Evolutionary conservation across 1,140 invertebrate species (phyloP), one percentile per base, ranked within the genome.

Genomic region (Penaeus vannamei): DNA sequence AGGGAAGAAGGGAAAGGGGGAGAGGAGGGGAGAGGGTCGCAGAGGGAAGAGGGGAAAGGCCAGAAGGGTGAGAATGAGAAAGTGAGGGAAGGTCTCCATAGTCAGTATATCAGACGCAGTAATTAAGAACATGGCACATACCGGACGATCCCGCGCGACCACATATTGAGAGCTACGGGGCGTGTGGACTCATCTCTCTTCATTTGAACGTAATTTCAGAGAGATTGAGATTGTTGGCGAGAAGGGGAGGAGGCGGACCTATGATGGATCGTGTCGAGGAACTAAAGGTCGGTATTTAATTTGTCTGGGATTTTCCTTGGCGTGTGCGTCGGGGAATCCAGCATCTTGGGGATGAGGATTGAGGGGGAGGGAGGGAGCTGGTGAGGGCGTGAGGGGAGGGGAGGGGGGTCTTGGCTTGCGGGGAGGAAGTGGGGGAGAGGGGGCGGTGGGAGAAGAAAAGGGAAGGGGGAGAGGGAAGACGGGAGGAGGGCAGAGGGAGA

Each of bases 201-300:
- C 85, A 86, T 86, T 81, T 86, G 85, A 86, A 46, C 85, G 85
- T 86, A 86, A 86, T 86, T 86, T 86, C 85, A 86, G 85, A 86
- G 85, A 87, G 86, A 87, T 87, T 87, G 86, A 87, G 86, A 87
- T 87, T 87, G 86, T 87, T 87, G 86, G 85, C 42, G 85, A n/a
- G 85, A 64, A 79, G 77, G 77, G 79, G 53, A 53, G 53, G 53
- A 53, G 53, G 53, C 53, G 59, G 61, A 36, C 77, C 61, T 81
- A 87, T 87, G 86, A 87, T 87, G 86, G 86, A 87, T 87, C 77
- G 86, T 87, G 61, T 87, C 86, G 62, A 29, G 42, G 42, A 69
- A 72, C 80, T 69, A 87, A 87, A 79, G 86, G 82, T 81, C 79
- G 86, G 86, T 87, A 87, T 87, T 87, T 87, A 87, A 87, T 87